These are phyloP conservation scores for Lithophane semibrunnea DNA, from an alignment of 2,888 invertebrate species.

Conservation along the genomic window DNA sequence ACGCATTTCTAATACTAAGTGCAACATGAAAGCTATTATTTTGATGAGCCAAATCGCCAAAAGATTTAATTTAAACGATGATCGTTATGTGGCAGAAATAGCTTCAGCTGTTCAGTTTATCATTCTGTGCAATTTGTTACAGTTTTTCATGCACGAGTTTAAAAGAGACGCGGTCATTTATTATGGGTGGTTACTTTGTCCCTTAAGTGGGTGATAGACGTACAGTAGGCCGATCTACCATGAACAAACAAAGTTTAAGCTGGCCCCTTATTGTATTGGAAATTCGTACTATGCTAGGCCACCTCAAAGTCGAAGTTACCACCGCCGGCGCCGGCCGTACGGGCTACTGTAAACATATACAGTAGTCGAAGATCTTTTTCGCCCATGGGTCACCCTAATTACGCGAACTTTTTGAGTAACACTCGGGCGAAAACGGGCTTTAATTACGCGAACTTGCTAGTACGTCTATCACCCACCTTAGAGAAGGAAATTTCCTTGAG, in stretches of 20 bases:
- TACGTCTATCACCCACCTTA: background rate
- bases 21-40: background rate
- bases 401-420: too few relatives aligned
- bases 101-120: slow-evolving; percentile 38
- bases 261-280: too few relatives aligned
- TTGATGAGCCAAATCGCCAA: background rate
- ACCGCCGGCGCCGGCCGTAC: too few relatives aligned
- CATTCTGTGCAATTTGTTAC: slow-evolving; percentile 19
- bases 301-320: too few relatives aligned
- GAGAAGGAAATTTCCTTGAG: background rate
- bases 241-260: background rate
- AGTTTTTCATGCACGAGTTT: slow-evolving; percentile 22
- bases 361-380: too few relatives aligned
- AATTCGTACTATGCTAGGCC: too few relatives aligned
- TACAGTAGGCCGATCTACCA: background rate
- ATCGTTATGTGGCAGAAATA: slow-evolving; percentile 38
- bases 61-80: slow-evolving; percentile 45
- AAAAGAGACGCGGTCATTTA: background rate
- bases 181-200: background rate
- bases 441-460: background rate
- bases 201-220: background rate
- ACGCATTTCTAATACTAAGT: too few relatives aligned
- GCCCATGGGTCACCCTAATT: too few relatives aligned
- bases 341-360: too few relatives aligned
- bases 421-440: too few relatives aligned